Percentiles rank a stretch among this genome's conserved stretches.
Evolutionary conservation across 2,797 vertebrate genomes (phyloP).

Genomic region (Oreortyx pictus): DNA sequence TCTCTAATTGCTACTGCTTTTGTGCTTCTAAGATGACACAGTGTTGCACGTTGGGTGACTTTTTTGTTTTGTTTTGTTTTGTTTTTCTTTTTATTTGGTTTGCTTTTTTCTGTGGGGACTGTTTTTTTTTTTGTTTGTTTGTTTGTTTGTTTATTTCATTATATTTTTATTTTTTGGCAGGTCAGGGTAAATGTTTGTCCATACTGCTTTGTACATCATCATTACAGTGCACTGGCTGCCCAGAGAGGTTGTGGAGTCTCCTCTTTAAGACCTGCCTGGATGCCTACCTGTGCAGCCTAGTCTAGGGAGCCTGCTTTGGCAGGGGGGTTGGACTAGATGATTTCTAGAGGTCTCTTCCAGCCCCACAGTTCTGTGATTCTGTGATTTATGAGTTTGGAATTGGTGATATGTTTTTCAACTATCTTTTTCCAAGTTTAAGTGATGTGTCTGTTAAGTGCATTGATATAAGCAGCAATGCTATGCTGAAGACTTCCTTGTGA

Average conservation of each 20-base stretch:
- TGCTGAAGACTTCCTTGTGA: neutral
- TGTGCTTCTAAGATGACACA: neutral
- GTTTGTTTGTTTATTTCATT: neutral
- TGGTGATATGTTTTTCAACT: neutral
- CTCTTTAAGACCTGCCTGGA: no score
- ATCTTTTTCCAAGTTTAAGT: neutral
- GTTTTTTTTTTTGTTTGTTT: neutral
- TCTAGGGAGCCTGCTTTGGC: no score
- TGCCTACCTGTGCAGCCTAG: no score
- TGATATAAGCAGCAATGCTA: neutral
- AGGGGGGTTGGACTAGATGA: no score
- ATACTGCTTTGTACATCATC: neutral
- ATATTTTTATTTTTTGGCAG: neutral
- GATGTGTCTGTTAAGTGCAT: neutral
- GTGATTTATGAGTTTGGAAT: neutral
- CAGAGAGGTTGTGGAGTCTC: no score
- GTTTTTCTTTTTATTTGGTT: neutral
- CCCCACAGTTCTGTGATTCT: no score
- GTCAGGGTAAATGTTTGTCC: neutral
- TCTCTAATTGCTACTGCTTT: neutral
- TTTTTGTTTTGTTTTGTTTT: neutral
- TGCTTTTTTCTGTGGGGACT: no score
- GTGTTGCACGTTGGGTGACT: fast-evolving
- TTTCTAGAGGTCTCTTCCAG: no score
- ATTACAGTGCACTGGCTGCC: no score